A percentile compares a stretch with the other conserved stretches of the same genome.
phyloP scores from a whole-genome alignment of 1,140 invertebrate genomes.

The Drosophila truncata region DNA sequence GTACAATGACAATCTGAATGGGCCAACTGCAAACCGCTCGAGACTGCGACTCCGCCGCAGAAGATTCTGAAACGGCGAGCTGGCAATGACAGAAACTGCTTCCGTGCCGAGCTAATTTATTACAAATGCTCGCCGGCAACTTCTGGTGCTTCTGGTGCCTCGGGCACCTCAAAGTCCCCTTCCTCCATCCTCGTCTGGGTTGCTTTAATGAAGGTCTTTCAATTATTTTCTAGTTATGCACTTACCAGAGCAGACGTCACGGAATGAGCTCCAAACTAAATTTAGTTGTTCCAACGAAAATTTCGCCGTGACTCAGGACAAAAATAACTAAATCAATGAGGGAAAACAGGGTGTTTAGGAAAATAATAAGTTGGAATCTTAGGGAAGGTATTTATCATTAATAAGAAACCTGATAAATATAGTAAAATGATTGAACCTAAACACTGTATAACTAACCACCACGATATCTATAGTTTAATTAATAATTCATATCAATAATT shows the following conservation, averaged over 20 bases:
- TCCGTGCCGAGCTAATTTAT: constrained; percentile 61
- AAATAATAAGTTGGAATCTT: background rate
- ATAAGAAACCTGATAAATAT: too few relatives aligned
- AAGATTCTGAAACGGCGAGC: constrained; percentile 32
- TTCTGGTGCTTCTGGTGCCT: constrained; percentile 25
- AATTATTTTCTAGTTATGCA: constrained; percentile 55
- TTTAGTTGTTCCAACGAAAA: constrained; percentile 25
- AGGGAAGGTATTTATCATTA: background rate
- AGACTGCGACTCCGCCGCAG: constrained; percentile 21
- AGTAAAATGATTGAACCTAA: background rate
- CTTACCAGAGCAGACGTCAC: constrained; percentile 33
- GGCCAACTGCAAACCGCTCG: constrained; percentile 52
- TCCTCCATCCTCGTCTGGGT: constrained; percentile 18
- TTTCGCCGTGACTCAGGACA: background rate
- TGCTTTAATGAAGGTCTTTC: constrained; percentile 53
- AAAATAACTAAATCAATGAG: constrained; percentile 19
- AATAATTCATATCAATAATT: background rate
- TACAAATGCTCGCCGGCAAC: constrained; percentile 50
- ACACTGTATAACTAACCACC: background rate
- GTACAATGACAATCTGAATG: constrained; percentile 63
- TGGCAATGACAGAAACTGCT: constrained; percentile 62
- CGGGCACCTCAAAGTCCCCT: background rate
- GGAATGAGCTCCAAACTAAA: constrained; percentile 48
- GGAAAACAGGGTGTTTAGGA: background rate
- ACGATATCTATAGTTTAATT: background rate